phyloP scores from a whole-genome alignment of 2,113 vertebrate genomes.

The Zapornia atra region DNA sequence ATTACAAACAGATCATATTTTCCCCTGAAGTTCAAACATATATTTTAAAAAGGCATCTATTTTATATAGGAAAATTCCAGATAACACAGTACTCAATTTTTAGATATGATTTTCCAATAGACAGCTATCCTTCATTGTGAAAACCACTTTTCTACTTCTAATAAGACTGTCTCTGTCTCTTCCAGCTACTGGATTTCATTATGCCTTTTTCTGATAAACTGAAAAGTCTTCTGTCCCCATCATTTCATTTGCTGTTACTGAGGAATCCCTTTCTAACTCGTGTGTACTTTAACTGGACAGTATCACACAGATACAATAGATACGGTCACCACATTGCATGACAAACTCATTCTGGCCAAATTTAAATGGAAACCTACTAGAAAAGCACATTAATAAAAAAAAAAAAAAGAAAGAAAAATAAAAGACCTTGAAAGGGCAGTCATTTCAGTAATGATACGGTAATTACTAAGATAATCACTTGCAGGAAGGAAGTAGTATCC shows the following conservation, averaged over 20 bases:
- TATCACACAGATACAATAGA: not conserved
- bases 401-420: not conserved
- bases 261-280: not conserved
- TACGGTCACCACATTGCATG: not conserved
- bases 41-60: not conserved
- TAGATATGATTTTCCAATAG: slow-evolving; percentile 10
- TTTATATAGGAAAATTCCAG: not conserved
- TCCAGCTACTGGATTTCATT: slow-evolving; percentile 38
- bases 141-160: not conserved
- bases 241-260: slow-evolving; percentile 21
- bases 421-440: not conserved
- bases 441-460: slow-evolving; percentile 5
- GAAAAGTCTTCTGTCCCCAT: slow-evolving; percentile 24
- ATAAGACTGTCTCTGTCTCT: not conserved
- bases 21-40: not conserved
- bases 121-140: not conserved
- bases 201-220: slow-evolving; percentile 24
- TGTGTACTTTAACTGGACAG: not conserved
- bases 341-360: not conserved
- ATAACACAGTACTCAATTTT: not conserved
- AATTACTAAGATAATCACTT: slow-evolving; percentile 32
- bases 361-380: not conserved
- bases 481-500: not conserved
- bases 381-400: not conserved
- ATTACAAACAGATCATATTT: not conserved